A percentile compares a stretch with the other conserved stretches of the same genome.
phyloP scores from a whole-genome alignment of 2,113 vertebrate genomes.

The Ophthalmotilapia sp. region DNA sequence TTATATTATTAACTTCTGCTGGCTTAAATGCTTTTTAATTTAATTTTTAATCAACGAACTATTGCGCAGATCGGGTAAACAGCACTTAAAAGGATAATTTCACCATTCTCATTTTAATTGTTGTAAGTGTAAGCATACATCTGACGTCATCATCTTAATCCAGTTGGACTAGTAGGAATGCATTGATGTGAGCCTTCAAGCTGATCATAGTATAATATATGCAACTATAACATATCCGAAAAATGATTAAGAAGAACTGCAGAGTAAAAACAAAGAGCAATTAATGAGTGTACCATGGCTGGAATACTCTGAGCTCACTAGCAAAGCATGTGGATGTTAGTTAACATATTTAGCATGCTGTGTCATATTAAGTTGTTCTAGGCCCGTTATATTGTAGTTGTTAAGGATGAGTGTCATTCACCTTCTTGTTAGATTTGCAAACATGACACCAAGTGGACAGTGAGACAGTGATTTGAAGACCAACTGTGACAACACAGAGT shows the following conservation, averaged over 20 bases:
- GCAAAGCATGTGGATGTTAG: background rate
- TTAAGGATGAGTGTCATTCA: background rate
- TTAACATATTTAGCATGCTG: background rate
- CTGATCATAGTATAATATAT: background rate
- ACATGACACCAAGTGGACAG: background rate
- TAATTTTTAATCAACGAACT: background rate
- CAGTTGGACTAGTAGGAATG: background rate
- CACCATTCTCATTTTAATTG: background rate
- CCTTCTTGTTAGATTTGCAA: background rate
- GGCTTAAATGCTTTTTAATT: background rate
- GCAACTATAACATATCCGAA: background rate
- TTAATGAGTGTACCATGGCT: background rate
- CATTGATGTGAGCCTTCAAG: background rate
- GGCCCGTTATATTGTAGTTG: background rate
- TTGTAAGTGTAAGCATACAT: background rate
- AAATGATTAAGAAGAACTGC: background rate
- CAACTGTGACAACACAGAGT: background rate
- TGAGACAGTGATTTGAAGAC: background rate
- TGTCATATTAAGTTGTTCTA: background rate
- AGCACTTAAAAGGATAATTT: background rate
- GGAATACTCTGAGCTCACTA: background rate
- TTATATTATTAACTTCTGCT: background rate
- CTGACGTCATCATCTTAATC: background rate
- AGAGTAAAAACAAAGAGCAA: background rate
- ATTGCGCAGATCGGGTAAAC: background rate